Evolutionary conservation across 2,888 invertebrate genomes (phyloP).

Genomic region (Drosophila mercatorum): DNA sequence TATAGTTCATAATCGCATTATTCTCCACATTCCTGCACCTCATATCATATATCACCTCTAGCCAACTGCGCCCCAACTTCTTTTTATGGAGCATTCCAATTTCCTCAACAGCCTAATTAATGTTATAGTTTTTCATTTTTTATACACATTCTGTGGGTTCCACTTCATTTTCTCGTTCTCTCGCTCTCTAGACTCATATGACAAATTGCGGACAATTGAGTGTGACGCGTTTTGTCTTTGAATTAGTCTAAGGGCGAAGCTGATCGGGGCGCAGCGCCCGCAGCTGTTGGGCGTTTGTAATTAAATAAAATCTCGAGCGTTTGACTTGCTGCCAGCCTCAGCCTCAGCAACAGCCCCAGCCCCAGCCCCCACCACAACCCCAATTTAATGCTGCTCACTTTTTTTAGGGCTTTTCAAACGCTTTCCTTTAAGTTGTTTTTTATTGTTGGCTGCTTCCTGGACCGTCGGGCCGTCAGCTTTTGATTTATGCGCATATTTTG

Average conservation of each 20-base stretch:
- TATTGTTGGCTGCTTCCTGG: slow-evolving; percentile 37
- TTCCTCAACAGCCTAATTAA: slow-evolving; percentile 12
- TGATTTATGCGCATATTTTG: slow-evolving; percentile 48
- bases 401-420: slow-evolving; percentile 53
- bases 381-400: slow-evolving; percentile 2
- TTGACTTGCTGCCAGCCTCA: not conserved
- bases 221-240: slow-evolving; percentile 41
- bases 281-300: slow-evolving; percentile 58
- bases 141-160: slow-evolving; percentile 20
- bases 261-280: slow-evolving; percentile 34
- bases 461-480: slow-evolving; percentile 5
- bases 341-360: not conserved
- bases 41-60: not conserved
- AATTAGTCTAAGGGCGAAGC: slow-evolving; percentile 33
- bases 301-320: slow-evolving; percentile 54
- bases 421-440: slow-evolving; percentile 26
- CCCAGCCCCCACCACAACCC: not conserved
- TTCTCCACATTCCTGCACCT: not conserved
- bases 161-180: not conserved
- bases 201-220: slow-evolving; percentile 65
- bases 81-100: slow-evolving; percentile 1
- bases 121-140: slow-evolving; percentile 17
- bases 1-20: not conserved
- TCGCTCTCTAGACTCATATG: slow-evolving; percentile 23
- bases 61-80: not conserved